phyloP scores from a whole-genome alignment of 2,113 vertebrate genomes.

The Tretioscincus oriximinensis region DNA sequence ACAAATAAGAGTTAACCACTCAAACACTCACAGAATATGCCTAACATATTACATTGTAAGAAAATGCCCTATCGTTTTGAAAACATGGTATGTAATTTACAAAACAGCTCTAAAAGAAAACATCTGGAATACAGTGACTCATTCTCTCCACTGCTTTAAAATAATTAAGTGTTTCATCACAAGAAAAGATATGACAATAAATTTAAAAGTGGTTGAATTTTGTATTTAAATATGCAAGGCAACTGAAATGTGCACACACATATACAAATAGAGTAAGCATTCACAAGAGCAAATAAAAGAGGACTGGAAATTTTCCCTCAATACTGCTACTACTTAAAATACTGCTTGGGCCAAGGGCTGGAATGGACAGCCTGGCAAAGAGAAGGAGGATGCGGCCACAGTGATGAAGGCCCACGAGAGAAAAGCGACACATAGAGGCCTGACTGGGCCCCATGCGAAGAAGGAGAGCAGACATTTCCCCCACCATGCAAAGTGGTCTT shows the following conservation, averaged over 20 bases:
- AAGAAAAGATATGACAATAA: not conserved
- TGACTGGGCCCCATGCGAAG: too few relatives aligned
- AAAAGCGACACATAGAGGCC: too few relatives aligned
- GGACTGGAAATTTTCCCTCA: too few relatives aligned
- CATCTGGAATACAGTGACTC: slow-evolving; percentile 1
- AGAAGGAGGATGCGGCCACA: too few relatives aligned
- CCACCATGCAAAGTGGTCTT: too few relatives aligned
- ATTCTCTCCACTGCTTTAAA: slow-evolving; percentile 32
- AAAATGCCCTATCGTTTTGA: slow-evolving; percentile 47
- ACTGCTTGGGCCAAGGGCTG: too few relatives aligned
- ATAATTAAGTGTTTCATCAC: not conserved
- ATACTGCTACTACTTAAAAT: too few relatives aligned
- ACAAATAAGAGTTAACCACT: slow-evolving; percentile 54
- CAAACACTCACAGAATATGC: slow-evolving; percentile 56
- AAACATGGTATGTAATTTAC: slow-evolving; percentile 43
- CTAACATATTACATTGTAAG: slow-evolving; percentile 46
- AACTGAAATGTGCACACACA: not conserved
- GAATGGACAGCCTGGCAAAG: too few relatives aligned
- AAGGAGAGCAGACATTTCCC: too few relatives aligned
- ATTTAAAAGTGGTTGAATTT: not conserved
- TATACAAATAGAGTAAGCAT: too few relatives aligned
- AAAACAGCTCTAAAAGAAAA: slow-evolving; percentile 51
- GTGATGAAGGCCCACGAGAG: too few relatives aligned
- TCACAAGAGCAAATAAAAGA: too few relatives aligned
- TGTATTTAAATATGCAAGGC: not conserved